Evolutionary conservation across 2,888 invertebrate species (phyloP), one percentile per base, ranked within the genome.

Genomic region (Pseudanteris insignis): DNA sequence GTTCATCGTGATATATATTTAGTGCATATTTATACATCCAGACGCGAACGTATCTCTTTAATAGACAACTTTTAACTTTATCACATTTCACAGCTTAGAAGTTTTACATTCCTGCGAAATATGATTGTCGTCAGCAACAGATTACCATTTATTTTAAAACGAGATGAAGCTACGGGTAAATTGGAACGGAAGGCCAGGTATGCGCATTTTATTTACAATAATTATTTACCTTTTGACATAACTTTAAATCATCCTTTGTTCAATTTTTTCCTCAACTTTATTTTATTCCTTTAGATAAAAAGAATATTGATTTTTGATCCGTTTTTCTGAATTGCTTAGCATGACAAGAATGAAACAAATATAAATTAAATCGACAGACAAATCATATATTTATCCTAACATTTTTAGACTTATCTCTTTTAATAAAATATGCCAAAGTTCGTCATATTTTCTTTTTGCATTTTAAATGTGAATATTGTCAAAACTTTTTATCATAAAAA

Each of bases 61-160:
- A 28, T 32, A 53, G 46, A 29, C 26, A 14, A 43, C 37, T 25
- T 53, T 30, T 36, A 47, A 41, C 55, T 32, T 26, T 59, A 64
- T 64, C 63, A 76, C 77, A 75, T 71, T 77, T 58, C 73, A 73
- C 78, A 77, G 67, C 66, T 73, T 37, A 68, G 75, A 58, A 78
- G 74, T 63, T 78, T 72, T 66, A 70, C 78, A 32, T 43, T 50
- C 34, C 26, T 30, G 38, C 89, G 88, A 69, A 91, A 89, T 76
- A 88, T 94, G 86, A 92, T 94, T 73, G 94, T 94, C 68, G 93
- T 94, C 58, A 94, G 94, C 67, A 94, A 94, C 82, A 85, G 94
- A 68, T 83, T 94, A 77, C 94, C 94, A 4, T 94, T 94, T 82
- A 90, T 94, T 64, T 83, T 94, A 62, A 88, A 86, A 76, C 85